Conservation (phyloP, 1,140 invertebrate species). For the Sarcophaga bullata region DNA sequence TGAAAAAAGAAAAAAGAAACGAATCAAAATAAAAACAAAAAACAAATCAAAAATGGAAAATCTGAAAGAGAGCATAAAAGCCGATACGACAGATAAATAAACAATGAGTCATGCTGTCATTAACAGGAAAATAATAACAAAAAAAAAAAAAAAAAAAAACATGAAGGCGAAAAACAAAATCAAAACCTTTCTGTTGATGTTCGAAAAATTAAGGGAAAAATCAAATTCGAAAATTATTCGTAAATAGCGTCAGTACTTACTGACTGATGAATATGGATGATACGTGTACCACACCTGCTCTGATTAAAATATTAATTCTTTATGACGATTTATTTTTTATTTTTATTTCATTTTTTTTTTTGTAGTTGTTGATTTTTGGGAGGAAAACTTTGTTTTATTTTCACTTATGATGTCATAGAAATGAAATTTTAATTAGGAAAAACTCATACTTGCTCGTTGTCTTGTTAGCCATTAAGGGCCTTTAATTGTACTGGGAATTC, state of each 20-base stretch:
- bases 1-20: neutral
- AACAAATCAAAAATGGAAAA: neutral
- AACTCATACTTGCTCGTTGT: no score
- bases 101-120: neutral
- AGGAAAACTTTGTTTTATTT: neutral
- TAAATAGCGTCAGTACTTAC: no score
- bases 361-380: neutral
- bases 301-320: neutral
- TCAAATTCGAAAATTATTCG: no score
- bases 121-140: neutral
- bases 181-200: neutral
- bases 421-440: neutral
- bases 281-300: neutral
- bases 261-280: neutral
- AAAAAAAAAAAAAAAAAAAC: neutral
- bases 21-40: neutral
- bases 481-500: no score
- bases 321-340: neutral
- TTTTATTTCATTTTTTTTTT: neutral
- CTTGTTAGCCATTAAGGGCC: no score
- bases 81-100: neutral
- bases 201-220: no score
- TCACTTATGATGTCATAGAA: slow-evolving; percentile 5
- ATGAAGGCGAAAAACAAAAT: neutral
- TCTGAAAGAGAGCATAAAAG: neutral